These are phyloP conservation scores for Drosophila sturtevanti DNA, from an alignment of 1,140 invertebrate species.

Conservation along the genomic window DNA sequence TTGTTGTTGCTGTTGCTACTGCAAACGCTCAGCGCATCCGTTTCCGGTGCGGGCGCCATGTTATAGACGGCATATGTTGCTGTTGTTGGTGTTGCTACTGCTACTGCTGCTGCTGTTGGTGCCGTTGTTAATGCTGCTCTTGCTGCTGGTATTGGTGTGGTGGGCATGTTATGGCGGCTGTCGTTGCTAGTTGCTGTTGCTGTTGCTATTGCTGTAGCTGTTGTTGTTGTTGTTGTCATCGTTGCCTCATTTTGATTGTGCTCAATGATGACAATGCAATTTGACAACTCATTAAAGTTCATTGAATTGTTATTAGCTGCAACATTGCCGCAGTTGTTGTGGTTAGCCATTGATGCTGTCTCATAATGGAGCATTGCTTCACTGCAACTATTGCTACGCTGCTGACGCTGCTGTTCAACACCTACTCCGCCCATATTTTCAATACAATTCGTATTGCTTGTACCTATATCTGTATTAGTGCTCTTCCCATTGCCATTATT, in stretches of 20 bases:
- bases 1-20: slow-evolving; percentile 50
- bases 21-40: slow-evolving; percentile 64
- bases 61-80: slow-evolving; percentile 37
- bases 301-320: slow-evolving; percentile 79
- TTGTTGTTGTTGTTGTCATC: slow-evolving; percentile 15
- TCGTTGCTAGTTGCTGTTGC: neutral
- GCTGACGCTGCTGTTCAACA: slow-evolving; percentile 49
- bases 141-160: neutral
- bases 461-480: slow-evolving; percentile 27
- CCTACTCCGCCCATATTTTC: slow-evolving; percentile 30
- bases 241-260: slow-evolving; percentile 60
- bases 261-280: slow-evolving; percentile 82
- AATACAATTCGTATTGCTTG: slow-evolving; percentile 24
- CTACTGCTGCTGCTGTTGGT: slow-evolving; percentile 2
- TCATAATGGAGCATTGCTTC: slow-evolving; percentile 40
- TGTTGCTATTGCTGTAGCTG: slow-evolving; percentile 10
- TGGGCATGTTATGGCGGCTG: slow-evolving; percentile 9
- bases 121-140: neutral
- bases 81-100: slow-evolving; percentile 20
- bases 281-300: slow-evolving; percentile 83
- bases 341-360: slow-evolving; percentile 32
- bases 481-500: slow-evolving; percentile 2
- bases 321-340: slow-evolving; percentile 58
- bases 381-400: slow-evolving; percentile 72
- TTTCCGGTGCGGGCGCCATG: slow-evolving; percentile 53